These are phyloP conservation scores for human (Homo sapiens) DNA, from an alignment of 2,113 vertebrate species.

Conservation along the genomic window GRCh38 chr3:19398001-19398500, in stretches of 20 bases:
- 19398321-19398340: neutral
- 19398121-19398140: neutral
- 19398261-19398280: neutral
- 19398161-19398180: neutral
- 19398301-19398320: neutral
- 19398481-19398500: neutral
- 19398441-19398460: neutral
- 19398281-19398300: neutral
- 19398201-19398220: neutral
- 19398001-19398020: neutral
- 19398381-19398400: neutral
- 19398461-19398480: neutral
- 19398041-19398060: neutral
- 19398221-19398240: neutral
- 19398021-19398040: neutral
- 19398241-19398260: neutral
- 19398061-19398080: neutral
- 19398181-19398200: neutral
- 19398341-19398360: neutral
- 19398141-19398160: neutral
- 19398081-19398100: neutral
- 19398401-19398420: neutral
- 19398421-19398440: neutral
- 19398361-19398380: neutral
- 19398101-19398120: neutral